A percentile compares a stretch with the other conserved stretches of the same genome.
Evolutionary conservation across 2,888 invertebrate genomes (phyloP).

Genomic region (Maniola hyperantus): DNA sequence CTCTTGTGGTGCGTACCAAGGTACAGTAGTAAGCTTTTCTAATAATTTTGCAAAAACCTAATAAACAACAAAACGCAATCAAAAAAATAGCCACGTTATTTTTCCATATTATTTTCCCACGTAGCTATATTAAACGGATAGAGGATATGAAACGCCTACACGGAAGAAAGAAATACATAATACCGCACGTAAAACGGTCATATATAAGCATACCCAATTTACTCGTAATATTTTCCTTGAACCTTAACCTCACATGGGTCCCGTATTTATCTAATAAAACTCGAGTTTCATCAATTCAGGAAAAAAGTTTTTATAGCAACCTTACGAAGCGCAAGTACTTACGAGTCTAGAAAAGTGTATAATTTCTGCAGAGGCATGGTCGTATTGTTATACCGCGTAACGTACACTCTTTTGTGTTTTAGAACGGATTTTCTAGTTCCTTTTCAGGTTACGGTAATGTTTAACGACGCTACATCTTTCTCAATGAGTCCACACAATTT

Average conservation of each 20-base stretch:
- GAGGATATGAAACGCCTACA: slow-evolving; percentile 15
- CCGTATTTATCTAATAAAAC: slow-evolving; percentile 29
- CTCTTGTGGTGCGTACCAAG: too few relatives aligned
- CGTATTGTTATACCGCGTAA: slow-evolving; percentile 12
- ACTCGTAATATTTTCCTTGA: slow-evolving; percentile 25
- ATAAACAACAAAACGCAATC: neutral
- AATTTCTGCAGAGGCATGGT: slow-evolving; percentile 1
- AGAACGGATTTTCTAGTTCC: slow-evolving; percentile 8
- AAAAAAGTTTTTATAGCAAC: slow-evolving; percentile 12
- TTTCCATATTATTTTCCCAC: slow-evolving; percentile 4
- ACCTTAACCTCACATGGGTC: slow-evolving; percentile 22
- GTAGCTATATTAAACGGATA: neutral
- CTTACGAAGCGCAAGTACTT: slow-evolving; percentile 1
- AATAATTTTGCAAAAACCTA: too few relatives aligned
- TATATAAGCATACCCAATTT: slow-evolving; percentile 25
- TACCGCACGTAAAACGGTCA: slow-evolving; percentile 16
- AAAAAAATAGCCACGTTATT: slow-evolving; percentile 3
- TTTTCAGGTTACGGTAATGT: neutral
- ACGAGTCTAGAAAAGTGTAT: slow-evolving; percentile 6
- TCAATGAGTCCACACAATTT: neutral
- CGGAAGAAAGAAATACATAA: slow-evolving; percentile 13
- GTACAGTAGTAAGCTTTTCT: too few relatives aligned
- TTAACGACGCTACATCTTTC: slow-evolving; percentile 3
- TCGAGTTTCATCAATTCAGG: slow-evolving; percentile 20
- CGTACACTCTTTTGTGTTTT: slow-evolving; percentile 10